phyloP scores from a whole-genome alignment of 2,113 vertebrate species.

The Rattus norvegicus region DNA sequence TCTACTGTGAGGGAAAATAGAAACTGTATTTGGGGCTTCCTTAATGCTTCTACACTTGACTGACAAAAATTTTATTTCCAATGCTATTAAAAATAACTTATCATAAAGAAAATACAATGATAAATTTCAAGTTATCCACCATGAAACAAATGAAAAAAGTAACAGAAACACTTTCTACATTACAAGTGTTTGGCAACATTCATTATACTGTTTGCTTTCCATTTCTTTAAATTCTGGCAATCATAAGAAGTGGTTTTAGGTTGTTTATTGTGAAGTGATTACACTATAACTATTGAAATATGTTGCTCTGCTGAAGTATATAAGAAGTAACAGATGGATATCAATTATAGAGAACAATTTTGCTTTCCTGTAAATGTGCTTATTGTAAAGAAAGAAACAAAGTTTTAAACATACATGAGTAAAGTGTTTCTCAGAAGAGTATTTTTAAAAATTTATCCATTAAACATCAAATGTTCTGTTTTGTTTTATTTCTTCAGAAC shows the following conservation, averaged over 20 bases:
- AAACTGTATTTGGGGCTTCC: fast-evolving
- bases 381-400: conserved; percentile 21
- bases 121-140: neutral
- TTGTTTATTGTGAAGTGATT: conserved; percentile 42
- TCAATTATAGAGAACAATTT: conserved; percentile 29
- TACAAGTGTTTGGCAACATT: neutral
- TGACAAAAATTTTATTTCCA: neutral
- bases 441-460: conserved; percentile 58
- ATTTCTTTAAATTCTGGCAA: neutral
- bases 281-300: neutral
- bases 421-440: conserved; percentile 20
- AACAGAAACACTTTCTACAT: neutral
- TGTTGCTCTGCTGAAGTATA: neutral
- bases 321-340: conserved; percentile 48
- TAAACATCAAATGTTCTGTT: conserved; percentile 65
- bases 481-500: conserved; percentile 56
- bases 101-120: neutral
- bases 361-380: neutral
- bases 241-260: neutral
- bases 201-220: neutral
- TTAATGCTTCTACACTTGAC: too few relatives aligned
- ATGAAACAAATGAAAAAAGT: neutral
- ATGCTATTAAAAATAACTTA: neutral
- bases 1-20: fast-evolving
- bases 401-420: conserved; percentile 63